Conservation (phyloP, 2,888 invertebrate species). For the Mythimna impura region DNA sequence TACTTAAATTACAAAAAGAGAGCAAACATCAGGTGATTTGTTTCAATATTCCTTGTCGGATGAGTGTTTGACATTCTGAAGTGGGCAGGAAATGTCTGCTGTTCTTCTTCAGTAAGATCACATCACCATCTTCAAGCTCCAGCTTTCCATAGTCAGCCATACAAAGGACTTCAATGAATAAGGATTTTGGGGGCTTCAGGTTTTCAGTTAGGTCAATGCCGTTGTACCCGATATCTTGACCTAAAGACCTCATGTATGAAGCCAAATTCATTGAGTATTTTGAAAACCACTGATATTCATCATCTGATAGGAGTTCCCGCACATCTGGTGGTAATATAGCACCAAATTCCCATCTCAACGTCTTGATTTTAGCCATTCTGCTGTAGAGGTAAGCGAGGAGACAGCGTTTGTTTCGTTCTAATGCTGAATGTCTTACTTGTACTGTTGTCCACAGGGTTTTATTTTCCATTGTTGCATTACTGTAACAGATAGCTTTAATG, state of each 20-base stretch:
- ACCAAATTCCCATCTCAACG: constrained; percentile 99
- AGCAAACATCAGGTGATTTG: constrained; percentile 89
- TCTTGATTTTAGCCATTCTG: constrained; percentile 94
- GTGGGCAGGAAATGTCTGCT: constrained; percentile 97
- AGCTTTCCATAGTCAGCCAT: constrained; percentile 97
- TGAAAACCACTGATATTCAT: constrained; percentile 97
- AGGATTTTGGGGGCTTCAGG: constrained; percentile 96
- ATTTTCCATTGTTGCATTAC: constrained; percentile 90
- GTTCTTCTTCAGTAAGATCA: constrained; percentile 96
- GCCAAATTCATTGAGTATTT: constrained; percentile 96
- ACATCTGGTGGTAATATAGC: constrained; percentile 97
- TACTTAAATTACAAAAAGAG: constrained; percentile 1
- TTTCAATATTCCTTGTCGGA: constrained; percentile 96
- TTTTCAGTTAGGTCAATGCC: constrained; percentile 97
- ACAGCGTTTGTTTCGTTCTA: constrained; percentile 97
- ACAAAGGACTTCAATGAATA: constrained; percentile 98
- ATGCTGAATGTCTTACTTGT: constrained; percentile 95
- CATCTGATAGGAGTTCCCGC: constrained; percentile 93
- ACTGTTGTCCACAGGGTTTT: constrained; percentile 93
- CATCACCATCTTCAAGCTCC: constrained; percentile 98
- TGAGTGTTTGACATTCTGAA: constrained; percentile 96
- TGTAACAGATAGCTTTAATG: constrained; percentile 66
- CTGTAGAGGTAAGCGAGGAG: constrained; percentile 95
- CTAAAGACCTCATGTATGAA: constrained; percentile 97
- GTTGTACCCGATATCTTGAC: constrained; percentile 92